Evolutionary conservation across 2,888 invertebrate species (phyloP), one percentile per base, ranked within the genome.

Genomic region (Melinaea menophilus): DNA sequence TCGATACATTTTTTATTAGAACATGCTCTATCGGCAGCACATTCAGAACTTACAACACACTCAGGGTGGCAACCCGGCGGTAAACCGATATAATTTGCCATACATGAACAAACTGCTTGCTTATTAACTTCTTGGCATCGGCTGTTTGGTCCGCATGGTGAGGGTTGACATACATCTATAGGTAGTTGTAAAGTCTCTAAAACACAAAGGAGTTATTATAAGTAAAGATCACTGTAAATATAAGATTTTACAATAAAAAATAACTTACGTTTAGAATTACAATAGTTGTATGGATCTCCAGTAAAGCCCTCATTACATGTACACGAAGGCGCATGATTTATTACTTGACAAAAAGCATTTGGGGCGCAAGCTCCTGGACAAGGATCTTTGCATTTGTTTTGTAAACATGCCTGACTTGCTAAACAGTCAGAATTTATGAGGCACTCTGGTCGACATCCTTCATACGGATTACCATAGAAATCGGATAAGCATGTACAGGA

Each of bases 61-160:
- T 96, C 95, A 12, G 95, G 95, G 58, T 94, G 92, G 78, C 95
- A 96, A 37, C 93, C 93, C 65, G 94, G 94, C 48, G 96, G 95
- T 72, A 92, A 91, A 45, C 96, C 96, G 34, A 93, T 89, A 74
- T 94, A 95, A 66, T 92, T 92, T 4, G 94, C 92, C 67, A 94
- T 79, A 77, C 96, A 96, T 11, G 95, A 94, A 77, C 96, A 96
- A 4, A 94, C 93, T 0, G 95, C 94, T 77, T 94, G 94, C 54
- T 92, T 92, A 75, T 95, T 95, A 41, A 93, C 88, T 79, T 94
- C 94, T 66, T 93, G 92, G 76, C 96, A 96, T 74, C 94, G 92
- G 59, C 95, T 94, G 75, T 96, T 95, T 45, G 95, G 91, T 58
- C 95, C 95, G 79, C 95, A 96, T 3, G 95, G 95, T 31, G 94